A percentile compares a stretch with the other conserved stretches of the same genome.
Conservation (phyloP, 1,140 invertebrate genomes). For the Charaxes varanes region DNA sequence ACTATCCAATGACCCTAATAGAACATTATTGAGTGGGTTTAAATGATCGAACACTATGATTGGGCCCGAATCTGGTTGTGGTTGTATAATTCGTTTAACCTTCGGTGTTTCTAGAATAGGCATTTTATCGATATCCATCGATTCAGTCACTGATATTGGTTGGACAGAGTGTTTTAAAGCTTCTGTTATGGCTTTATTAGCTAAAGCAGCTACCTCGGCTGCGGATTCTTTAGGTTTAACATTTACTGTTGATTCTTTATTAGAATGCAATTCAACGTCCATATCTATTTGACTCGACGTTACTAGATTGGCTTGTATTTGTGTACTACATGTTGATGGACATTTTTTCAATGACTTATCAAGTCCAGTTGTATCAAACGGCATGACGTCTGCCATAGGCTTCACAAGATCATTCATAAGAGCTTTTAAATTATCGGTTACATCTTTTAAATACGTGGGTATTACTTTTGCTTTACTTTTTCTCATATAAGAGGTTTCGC, state of each 20-base stretch:
- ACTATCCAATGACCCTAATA: slow-evolving; percentile 28
- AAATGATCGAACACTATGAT: slow-evolving; percentile 44
- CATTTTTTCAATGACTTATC: slow-evolving; percentile 16
- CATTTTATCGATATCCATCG: slow-evolving; percentile 11
- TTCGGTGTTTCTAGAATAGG: slow-evolving; percentile 1
- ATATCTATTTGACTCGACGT: slow-evolving; percentile 59
- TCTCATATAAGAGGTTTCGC: slow-evolving; percentile 37
- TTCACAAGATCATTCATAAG: slow-evolving; percentile 55
- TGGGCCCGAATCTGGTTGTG: slow-evolving; percentile 7
- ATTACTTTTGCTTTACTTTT: slow-evolving; percentile 47
- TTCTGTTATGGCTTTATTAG: slow-evolving; percentile 1
- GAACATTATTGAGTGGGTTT: slow-evolving; percentile 56
- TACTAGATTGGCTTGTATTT: slow-evolving; percentile 47
- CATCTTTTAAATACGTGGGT: slow-evolving; percentile 42
- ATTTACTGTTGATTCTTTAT: slow-evolving; percentile 18
- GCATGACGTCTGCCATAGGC: slow-evolving; percentile 35
- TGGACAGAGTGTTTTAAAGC: slow-evolving; percentile 6
- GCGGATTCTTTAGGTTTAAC: slow-evolving; percentile 15
- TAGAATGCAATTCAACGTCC: slow-evolving; percentile 29
- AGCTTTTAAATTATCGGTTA: slow-evolving; percentile 48
- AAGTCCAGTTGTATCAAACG: slow-evolving; percentile 18
- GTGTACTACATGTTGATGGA: slow-evolving; percentile 35
- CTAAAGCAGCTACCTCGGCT: slow-evolving; percentile 8
- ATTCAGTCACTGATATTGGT: background rate
- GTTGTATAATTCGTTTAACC: slow-evolving; percentile 1